phyloP scores from a whole-genome alignment of 2,797 vertebrate genomes.

The Liparis tanakae region DNA sequence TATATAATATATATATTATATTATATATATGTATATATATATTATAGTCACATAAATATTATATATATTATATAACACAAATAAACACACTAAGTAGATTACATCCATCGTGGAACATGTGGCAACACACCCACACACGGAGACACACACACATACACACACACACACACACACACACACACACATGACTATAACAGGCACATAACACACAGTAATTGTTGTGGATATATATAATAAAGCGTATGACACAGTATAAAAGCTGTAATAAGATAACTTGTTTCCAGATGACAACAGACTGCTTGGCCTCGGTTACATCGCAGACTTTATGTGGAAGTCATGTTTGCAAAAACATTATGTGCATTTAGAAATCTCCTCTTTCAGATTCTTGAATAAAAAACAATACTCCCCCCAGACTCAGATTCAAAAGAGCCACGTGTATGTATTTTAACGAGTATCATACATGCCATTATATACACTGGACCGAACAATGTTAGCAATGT shows the following conservation, averaged over 20 bases:
- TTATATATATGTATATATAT: too few relatives aligned
- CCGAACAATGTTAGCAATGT: not conserved
- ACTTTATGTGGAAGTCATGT: not conserved
- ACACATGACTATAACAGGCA: not conserved
- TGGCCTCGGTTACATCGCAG: not conserved
- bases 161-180: not conserved
- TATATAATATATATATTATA: too few relatives aligned
- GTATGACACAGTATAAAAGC: not conserved
- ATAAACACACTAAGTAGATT: too few relatives aligned
- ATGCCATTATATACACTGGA: not conserved
- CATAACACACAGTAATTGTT: not conserved
- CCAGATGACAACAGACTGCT: not conserved
- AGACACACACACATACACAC: not conserved
- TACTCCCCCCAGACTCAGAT: not conserved
- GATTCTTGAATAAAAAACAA: slow-evolving; percentile 2
- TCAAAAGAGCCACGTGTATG: not conserved
- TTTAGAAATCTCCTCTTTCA: not conserved
- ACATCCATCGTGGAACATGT: not conserved
- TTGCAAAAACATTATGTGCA: not conserved
- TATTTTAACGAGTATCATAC: not conserved
- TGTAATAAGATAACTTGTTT: not conserved
- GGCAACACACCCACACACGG: too few relatives aligned
- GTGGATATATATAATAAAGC: not conserved
- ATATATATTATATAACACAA: too few relatives aligned
- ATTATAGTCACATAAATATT: too few relatives aligned